phyloP scores from a whole-genome alignment of 2,888 invertebrate genomes.

The Diachrysia chrysitis region DNA sequence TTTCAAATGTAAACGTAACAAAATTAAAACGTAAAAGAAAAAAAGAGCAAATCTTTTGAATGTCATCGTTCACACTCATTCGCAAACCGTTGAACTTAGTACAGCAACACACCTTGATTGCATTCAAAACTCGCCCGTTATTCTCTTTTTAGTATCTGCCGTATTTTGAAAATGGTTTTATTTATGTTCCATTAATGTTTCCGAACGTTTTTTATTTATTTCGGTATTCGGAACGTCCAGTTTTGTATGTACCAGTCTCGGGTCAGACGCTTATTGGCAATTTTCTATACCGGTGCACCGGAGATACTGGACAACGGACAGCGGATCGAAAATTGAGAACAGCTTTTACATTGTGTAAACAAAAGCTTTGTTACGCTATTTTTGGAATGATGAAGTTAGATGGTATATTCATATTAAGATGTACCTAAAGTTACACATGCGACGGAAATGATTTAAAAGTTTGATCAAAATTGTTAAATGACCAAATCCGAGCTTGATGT shows the following conservation, averaged over 20 bases:
- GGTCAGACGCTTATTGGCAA: slow-evolving; percentile 68
- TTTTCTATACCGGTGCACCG: slow-evolving; percentile 72
- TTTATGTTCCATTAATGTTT: slow-evolving; percentile 5
- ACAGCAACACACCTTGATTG: slow-evolving; percentile 23
- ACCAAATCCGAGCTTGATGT: no score
- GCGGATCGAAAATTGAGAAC: slow-evolving; percentile 52
- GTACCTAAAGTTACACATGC: background rate
- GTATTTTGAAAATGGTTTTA: background rate
- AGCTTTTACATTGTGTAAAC: slow-evolving; percentile 51
- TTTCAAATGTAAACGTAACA: no score
- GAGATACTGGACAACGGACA: slow-evolving; percentile 60
- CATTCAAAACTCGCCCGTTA: slow-evolving; percentile 23
- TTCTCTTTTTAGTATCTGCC: slow-evolving; percentile 5
- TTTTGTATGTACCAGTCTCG: slow-evolving; percentile 40
- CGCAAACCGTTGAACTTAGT: slow-evolving; percentile 14
- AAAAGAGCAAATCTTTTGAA: slow-evolving; percentile 18
- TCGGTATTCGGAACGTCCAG: slow-evolving; percentile 9
- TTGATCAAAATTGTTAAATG: no score
- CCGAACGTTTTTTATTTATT: slow-evolving; percentile 3
- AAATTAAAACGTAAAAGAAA: no score
- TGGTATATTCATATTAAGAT: background rate
- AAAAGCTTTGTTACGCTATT: slow-evolving; percentile 31
- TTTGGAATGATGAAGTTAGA: slow-evolving; percentile 15
- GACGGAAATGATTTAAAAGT: no score
- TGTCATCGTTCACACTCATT: slow-evolving; percentile 26